A percentile compares a stretch with the other conserved stretches of the same genome.
phyloP scores from a whole-genome alignment of 2,888 invertebrate species.

The Brachypalpus laphriformis region DNA sequence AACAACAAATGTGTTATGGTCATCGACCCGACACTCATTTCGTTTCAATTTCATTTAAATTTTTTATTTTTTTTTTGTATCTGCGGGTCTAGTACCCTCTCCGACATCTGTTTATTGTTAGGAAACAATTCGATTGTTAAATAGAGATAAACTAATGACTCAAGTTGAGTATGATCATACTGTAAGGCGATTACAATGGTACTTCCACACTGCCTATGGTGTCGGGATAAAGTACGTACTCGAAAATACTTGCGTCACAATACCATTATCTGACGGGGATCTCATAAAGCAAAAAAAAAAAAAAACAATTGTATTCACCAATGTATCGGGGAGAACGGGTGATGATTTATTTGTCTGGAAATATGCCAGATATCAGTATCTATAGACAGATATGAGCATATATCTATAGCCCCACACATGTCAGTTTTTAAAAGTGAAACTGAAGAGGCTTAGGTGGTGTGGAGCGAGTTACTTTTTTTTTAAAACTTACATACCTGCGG shows the following conservation, averaged over 20 bases:
- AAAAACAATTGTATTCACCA: background rate
- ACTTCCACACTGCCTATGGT: background rate
- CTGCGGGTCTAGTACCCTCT: background rate
- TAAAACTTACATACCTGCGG: background rate
- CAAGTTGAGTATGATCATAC: background rate
- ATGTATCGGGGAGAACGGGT: background rate
- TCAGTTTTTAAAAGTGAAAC: slow-evolving; percentile 16
- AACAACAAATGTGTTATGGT: slow-evolving; percentile 19
- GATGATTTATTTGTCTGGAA: no score
- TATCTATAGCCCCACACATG: background rate
- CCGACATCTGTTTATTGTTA: background rate
- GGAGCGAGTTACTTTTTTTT: background rate
- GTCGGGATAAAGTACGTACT: background rate
- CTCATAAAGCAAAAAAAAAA: background rate
- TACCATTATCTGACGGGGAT: background rate
- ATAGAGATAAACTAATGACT: background rate
- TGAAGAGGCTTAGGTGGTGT: background rate
- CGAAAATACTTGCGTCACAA: slow-evolving; percentile 16
- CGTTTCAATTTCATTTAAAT: background rate
- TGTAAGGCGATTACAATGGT: background rate
- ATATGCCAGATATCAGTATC: background rate
- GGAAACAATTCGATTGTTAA: background rate
- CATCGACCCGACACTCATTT: slow-evolving; percentile 16
- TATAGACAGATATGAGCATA: no score
- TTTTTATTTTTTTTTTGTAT: background rate